Base-by-base conservation (phyloP, 64 coral and sea anemone genomes). In the Stylophora pistillata region DNA sequence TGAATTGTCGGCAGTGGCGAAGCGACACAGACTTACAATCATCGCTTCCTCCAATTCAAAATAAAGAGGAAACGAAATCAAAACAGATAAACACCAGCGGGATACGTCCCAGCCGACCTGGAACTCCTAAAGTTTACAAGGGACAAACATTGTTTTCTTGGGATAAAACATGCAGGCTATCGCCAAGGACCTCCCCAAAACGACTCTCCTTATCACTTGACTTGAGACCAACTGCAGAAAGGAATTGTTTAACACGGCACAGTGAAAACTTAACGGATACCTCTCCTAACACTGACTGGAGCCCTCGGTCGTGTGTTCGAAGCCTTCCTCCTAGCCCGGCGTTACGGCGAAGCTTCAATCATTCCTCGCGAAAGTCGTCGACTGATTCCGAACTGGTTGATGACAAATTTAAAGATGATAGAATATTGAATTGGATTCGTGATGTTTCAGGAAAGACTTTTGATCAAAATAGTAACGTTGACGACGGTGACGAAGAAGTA, bases 391-490 rank as follows among this genome's bases (percentile, higher is more conserved):
- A 84, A 69, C 80, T 69, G 17, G 61, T 21, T 14, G 61, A 84
- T 20, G 60, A 21, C 26, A 84, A 69, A 68, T 68, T 68, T 11
- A 68, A 68, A 12, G 62, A 84, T 69, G 80, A 84, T 69, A 60
- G 80, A 26, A 84, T 84, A 21, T 25, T 84, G 33, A 84, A 28
- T 37, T 84, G 80, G 80, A 84, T 84, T 69, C 80, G 80, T 14
- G 80, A 84, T 84, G 80, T 84, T 66, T 82, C 79, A 37, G 58
- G 65, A 23, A 82, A 41, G 27, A 52, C 79, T 84, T 17, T 13
- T 26, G 9, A 3, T 52, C 20, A 69, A 21, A 65, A 21, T 84
- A 84, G 80, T 37, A 14, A 68, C 64, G 33, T 68, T 21, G 80
- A 62, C n/a, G 80, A 84, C 16, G 80, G 53, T 33, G 61, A 84